Evolutionary conservation across 2,113 vertebrate species (phyloP).

Genomic region (Lates calcarifer): DNA sequence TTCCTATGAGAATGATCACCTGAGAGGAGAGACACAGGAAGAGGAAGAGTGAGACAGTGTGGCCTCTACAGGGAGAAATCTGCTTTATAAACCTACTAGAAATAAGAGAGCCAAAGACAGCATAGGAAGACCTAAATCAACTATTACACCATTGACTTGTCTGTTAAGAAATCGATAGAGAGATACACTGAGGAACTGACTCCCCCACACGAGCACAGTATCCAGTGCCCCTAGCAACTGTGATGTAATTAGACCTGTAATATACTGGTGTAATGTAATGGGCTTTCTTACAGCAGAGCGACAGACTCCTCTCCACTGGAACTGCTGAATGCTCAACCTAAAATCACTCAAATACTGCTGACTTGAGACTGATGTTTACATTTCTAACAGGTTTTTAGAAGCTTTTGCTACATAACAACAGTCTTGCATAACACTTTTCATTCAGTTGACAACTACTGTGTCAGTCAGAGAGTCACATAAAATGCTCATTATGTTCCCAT

Average conservation of each 20-base stretch:
- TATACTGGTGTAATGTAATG: constrained; percentile 18
- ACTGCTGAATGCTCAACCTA: neutral
- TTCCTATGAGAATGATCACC: constrained; percentile 99
- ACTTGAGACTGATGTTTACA: no score
- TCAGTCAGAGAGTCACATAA: neutral
- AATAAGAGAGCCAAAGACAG: neutral
- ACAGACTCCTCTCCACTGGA: neutral
- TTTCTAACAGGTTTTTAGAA: neutral
- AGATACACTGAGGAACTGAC: neutral
- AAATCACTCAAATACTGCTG: neutral
- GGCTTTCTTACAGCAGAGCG: constrained; percentile 5
- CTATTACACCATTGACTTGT: neutral
- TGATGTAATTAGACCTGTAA: constrained; percentile 35
- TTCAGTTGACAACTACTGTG: neutral
- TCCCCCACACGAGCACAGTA: neutral
- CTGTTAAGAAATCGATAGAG: constrained; percentile 10
- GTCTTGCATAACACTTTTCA: constrained; percentile 1
- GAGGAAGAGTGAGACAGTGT: constrained; percentile 1
- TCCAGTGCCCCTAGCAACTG: constrained; percentile 12
- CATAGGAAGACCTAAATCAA: neutral
- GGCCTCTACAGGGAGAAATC: neutral
- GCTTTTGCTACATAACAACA: neutral
- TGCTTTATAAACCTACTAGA: neutral
- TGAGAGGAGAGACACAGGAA: constrained; percentile 63
- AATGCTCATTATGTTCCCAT: neutral